These are phyloP conservation scores for Nomada hirtipes DNA, from an alignment of 2,888 invertebrate genomes.

Conservation along the genomic window DNA sequence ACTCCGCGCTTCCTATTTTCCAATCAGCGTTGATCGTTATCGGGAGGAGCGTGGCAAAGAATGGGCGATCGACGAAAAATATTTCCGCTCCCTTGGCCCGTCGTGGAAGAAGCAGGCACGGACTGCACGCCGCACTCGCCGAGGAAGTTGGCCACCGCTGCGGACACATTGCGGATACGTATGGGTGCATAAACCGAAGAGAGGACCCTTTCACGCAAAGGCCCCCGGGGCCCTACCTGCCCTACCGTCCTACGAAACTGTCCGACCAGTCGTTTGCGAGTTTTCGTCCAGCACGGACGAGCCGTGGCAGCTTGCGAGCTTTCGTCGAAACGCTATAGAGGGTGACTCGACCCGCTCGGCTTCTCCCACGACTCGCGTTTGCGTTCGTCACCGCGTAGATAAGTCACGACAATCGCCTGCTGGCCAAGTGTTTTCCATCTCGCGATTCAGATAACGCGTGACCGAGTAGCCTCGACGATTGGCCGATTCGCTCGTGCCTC, in stretches of 20 bases:
- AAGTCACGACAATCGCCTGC: slow-evolving; percentile 54
- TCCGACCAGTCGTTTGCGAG: slow-evolving; percentile 54
- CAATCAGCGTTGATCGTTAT: background rate
- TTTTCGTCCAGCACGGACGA: slow-evolving; percentile 50
- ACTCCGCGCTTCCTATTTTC: slow-evolving; percentile 1
- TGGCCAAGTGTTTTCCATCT: slow-evolving; percentile 49
- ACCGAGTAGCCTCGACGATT: slow-evolving; percentile 13
- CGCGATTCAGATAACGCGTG: slow-evolving; percentile 34
- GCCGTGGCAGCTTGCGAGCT: background rate
- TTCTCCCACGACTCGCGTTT: slow-evolving; percentile 5
- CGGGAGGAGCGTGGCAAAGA: background rate
- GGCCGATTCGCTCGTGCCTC: background rate
- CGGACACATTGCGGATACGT: slow-evolving; percentile 27
- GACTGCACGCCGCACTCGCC: no score
- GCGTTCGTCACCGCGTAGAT: slow-evolving; percentile 26
- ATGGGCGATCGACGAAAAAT: no score
- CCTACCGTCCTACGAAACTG: slow-evolving; percentile 59
- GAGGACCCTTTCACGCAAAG: slow-evolving; percentile 48
- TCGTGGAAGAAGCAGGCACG: no score
- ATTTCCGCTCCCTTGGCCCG: no score
- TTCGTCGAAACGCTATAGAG: background rate
- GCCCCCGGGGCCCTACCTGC: slow-evolving; percentile 47
- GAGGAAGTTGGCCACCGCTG: slow-evolving; percentile 48
- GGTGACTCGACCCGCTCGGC: background rate
- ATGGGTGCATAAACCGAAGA: slow-evolving; percentile 52